Conservation (phyloP, 2,888 invertebrate genomes). For the Limnephilus auricula region DNA sequence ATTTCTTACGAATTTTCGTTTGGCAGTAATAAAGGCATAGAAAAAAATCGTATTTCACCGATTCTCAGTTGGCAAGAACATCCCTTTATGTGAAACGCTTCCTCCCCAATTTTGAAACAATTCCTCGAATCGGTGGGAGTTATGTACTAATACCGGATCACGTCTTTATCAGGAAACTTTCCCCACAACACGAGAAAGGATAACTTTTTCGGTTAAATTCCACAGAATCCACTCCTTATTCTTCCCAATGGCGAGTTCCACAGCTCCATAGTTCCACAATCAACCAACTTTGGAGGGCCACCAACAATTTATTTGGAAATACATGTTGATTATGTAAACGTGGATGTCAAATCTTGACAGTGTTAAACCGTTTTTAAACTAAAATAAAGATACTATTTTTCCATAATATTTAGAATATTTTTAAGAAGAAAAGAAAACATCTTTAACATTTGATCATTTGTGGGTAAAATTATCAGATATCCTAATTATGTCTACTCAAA, state of each 20-base stretch:
- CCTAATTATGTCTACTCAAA: no score
- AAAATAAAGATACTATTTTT: no score
- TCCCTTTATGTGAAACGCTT: background rate
- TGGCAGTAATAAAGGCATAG: background rate
- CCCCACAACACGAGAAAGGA: constrained; percentile 43
- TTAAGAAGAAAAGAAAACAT: no score
- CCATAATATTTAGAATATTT: no score
- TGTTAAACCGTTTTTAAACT: no score
- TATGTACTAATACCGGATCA: constrained; percentile 47
- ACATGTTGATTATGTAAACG: background rate
- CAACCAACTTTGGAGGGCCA: constrained; percentile 46
- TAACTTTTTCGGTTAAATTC: constrained; percentile 54
- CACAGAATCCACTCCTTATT: constrained; percentile 31
- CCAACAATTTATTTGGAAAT: constrained; percentile 47
- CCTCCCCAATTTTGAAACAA: constrained; percentile 14
- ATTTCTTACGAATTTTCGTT: background rate
- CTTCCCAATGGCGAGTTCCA: constrained; percentile 9
- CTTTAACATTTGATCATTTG: no score
- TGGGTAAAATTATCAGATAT: no score
- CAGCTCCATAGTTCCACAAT: constrained; percentile 39
- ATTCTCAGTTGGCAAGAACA: background rate
- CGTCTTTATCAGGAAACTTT: constrained; percentile 61
- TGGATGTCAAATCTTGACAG: background rate
- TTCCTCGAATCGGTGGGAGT: background rate
- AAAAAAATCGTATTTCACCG: background rate